Conservation (phyloP, 2,888 invertebrate genomes). For the Lithophane ornitopus region DNA sequence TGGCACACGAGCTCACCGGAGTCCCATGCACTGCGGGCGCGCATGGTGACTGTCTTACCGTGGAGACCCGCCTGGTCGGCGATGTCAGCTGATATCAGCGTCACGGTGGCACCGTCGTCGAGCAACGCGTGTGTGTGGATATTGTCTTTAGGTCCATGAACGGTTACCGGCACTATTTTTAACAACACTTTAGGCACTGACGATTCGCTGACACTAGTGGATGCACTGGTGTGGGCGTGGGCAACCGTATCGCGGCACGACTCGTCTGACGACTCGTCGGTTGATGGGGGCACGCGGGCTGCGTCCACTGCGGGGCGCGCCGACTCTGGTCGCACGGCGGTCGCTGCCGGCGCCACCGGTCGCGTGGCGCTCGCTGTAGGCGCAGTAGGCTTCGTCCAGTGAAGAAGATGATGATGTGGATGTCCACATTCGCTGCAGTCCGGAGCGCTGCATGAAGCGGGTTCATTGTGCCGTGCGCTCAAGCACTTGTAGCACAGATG, state of each 20-base stretch:
- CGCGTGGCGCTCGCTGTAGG: neutral
- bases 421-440: neutral
- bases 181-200: slow-evolving; percentile 11
- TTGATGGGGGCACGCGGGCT: neutral
- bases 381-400: slow-evolving; percentile 1
- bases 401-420: neutral
- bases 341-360: neutral
- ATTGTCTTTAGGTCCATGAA: slow-evolving; percentile 2
- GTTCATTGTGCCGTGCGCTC: neutral
- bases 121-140: neutral
- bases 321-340: neutral
- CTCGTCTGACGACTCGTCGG: too few relatives aligned
- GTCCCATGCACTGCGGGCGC: slow-evolving; percentile 14
- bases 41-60: slow-evolving; percentile 10
- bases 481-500: slow-evolving; percentile 5
- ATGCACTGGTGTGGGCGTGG: neutral
- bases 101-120: slow-evolving; percentile 4
- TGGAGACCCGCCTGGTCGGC: slow-evolving; percentile 4
- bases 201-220: slow-evolving; percentile 1
- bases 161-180: neutral
- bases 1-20: neutral
- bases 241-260: neutral
- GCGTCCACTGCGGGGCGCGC: neutral
- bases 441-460: neutral
- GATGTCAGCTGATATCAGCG: neutral